Base-by-base conservation (phyloP, 2,888 invertebrate species). In the Microchrysa polita region DNA sequence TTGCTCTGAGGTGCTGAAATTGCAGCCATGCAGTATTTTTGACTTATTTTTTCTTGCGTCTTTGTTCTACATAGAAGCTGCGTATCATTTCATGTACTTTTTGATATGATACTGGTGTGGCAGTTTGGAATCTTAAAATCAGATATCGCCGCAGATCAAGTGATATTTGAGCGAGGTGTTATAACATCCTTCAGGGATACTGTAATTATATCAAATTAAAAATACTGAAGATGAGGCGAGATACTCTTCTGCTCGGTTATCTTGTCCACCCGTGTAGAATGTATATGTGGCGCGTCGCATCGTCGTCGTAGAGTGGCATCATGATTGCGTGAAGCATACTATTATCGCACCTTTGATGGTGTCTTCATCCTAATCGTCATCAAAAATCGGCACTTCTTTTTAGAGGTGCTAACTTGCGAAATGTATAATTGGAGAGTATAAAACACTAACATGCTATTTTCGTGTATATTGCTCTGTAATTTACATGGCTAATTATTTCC, bases 351-450 rank as follows among this genome's bases (percentile, higher is more conserved):
- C 40, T 40, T 12, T 23, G 67, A 12, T 22, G 44, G 22, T 48
- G 48, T 65, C 67, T 52, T 67, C 67, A n/a, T 69, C 57, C 69
- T 69, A 40, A 57, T 67, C 69, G 69, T 55, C 67, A 27, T 67
- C 57, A 14, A 23, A 14, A 55, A 23, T 67, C 73, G 73, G 72
- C 72, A 22, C 52, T 48, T 34, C 48, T 72, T 52, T n/a, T 67
- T 67, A 74, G 65, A 74, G 74, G 74, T 74, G 74, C 74, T 72
- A 74, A 74, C 72, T 67, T 73, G 74, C 67, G 74, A 74, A 74
- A 63, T 67, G 53, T 67, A 74, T 74, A 74, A 74, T 74, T 74
- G 73, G 69, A 18, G 69, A 18, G 57, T 57, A 20, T 42, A 55
- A 44, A 12, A 44, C 20, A 20, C 65, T 65, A 69, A 57, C 69